Evolutionary conservation across 1,140 invertebrate species (phyloP), one percentile per base, ranked within the genome.

Genomic region (Tenebrio molitor): DNA sequence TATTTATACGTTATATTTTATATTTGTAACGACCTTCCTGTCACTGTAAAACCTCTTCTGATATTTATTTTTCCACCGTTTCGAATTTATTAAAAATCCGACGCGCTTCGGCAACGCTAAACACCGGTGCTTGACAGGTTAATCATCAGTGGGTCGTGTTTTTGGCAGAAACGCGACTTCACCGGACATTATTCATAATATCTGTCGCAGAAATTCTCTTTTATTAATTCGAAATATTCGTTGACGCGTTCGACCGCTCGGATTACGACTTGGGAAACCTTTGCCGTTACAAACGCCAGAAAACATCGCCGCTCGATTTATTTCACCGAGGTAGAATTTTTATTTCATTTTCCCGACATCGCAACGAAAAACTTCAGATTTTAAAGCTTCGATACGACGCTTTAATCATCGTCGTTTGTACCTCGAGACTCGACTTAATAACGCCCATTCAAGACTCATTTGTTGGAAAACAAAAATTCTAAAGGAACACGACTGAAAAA

Each of bases 231-330:
- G 8, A 58, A 58, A 58, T 29, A 58, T 58, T 58, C 12, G 50
- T 29, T 58, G 50, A 58, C 50, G 50, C 10, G 25, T 58, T 58
- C 29, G 23, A 29, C 50, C 29, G 12, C 50, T 58, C 23, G 8
- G 21, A 58, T 58, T 58, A 58, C 50, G n/a, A 25, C n/a, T 58
- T 58, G 21, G 21, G 50, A 58, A 58, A 33, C 50, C 15, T 25
- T 58, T 34, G 25, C 50, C 15, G 50, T 25, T 58, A 58, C 29
- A 58, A 58, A 58, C 29, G 50, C 50, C 50, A 58, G 50, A 58
- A 58, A 58, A 58, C 29, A 58, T 58, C 23, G 29, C 12, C 50
- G 50, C 29, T 15, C 50, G 23, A 58, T 58, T 58, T 58, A 58
- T 58, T 58, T 58, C 29, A 21, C 21, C 50, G 29, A 58, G 23